Percentiles rank a stretch among this genome's conserved stretches.
Evolutionary conservation across 1,140 invertebrate species (phyloP).

Genomic region (Pseudomyrmex flavicornis): DNA sequence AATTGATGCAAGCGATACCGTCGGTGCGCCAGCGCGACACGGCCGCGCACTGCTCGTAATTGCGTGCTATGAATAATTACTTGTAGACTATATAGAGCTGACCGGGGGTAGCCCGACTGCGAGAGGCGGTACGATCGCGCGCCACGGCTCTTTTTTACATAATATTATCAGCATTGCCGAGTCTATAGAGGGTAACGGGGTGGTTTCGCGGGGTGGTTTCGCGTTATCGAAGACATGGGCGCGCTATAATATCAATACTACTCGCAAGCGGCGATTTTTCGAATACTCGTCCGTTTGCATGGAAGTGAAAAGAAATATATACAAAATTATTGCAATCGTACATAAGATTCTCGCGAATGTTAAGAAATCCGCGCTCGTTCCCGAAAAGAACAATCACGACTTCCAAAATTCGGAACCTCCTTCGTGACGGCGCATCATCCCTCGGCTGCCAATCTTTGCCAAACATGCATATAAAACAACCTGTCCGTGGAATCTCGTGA

Average conservation of each 20-base stretch:
- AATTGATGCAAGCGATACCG: slow-evolving; percentile 79
- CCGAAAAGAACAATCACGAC: background rate
- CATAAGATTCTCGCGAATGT: no score
- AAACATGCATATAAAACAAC: slow-evolving; percentile 42
- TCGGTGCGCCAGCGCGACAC: slow-evolving; percentile 67
- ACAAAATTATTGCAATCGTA: background rate
- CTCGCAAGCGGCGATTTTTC: background rate
- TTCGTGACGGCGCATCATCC: slow-evolving; percentile 22
- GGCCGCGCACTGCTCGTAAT: slow-evolving; percentile 77
- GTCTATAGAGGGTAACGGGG: background rate
- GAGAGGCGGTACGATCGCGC: slow-evolving; percentile 52
- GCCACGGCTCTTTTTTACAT: slow-evolving; percentile 37
- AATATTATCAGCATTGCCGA: slow-evolving; percentile 43
- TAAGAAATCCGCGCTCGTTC: background rate
- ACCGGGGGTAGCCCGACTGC: slow-evolving; percentile 65
- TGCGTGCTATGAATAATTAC: slow-evolving; percentile 83
- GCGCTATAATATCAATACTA: background rate
- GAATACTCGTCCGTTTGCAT: no score
- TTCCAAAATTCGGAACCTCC: background rate
- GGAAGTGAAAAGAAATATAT: background rate
- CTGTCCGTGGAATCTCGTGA: slow-evolving; percentile 6
- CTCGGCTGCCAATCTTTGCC: slow-evolving; percentile 24
- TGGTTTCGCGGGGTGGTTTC: background rate
- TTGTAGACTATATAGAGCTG: slow-evolving; percentile 58
- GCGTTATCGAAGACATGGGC: background rate